phyloP scores from a whole-genome alignment of 2,113 vertebrate genomes.

The Jacana jacana region DNA sequence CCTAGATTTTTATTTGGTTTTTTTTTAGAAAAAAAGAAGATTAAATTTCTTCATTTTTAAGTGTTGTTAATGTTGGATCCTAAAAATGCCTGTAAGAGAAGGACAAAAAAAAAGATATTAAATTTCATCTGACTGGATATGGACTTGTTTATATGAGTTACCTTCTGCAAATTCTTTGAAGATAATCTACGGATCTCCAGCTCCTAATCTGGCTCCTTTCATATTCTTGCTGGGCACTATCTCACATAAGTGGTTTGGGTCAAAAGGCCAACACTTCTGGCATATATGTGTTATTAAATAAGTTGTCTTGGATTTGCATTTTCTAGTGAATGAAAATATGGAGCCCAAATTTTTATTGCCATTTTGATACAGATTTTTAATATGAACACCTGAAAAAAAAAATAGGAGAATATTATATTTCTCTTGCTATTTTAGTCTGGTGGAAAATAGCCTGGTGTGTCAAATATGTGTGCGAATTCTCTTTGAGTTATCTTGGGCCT shows the following conservation, averaged over 20 bases:
- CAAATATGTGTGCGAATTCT: slow-evolving; percentile 38
- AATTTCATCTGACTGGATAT: background rate
- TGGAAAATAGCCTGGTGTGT: background rate
- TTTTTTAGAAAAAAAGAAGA: background rate
- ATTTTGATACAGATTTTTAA: background rate
- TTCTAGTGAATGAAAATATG: background rate
- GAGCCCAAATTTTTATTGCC: background rate
- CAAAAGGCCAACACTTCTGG: background rate
- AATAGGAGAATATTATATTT: background rate
- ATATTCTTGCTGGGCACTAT: background rate
- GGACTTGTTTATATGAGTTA: background rate
- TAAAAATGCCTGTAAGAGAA: background rate
- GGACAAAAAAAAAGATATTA: background rate
- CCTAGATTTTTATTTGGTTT: background rate
- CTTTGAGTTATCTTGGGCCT: slow-evolving; percentile 45
- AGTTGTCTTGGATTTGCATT: background rate
- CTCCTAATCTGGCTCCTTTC: background rate
- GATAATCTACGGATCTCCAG: background rate
- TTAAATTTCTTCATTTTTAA: background rate
- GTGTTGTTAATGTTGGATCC: background rate
- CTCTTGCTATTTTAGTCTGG: background rate
- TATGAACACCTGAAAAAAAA: background rate
- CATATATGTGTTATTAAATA: background rate
- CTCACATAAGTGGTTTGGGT: background rate
- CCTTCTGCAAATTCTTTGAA: background rate